Conservation (phyloP, 2,797 vertebrate species). For the Neosilurus hyrtlii region DNA sequence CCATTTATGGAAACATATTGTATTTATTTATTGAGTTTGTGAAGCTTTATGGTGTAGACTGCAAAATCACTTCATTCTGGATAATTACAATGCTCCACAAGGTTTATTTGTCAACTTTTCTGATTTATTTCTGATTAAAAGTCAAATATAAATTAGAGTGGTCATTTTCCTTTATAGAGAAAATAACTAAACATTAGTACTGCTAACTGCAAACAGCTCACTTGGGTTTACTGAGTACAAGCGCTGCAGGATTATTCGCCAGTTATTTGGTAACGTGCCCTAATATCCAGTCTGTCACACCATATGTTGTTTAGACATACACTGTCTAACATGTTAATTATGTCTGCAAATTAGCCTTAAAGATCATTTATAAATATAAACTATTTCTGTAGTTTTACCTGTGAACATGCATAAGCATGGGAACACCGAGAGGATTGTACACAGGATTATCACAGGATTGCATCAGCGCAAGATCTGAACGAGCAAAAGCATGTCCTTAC, state of each 20-base stretch:
- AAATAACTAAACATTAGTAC: neutral
- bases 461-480: no score
- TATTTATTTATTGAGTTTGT: neutral
- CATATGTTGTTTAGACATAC: conserved; percentile 14
- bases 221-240: neutral
- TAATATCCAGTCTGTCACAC: conserved; percentile 3
- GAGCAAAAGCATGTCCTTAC: no score
- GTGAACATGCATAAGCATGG: neutral
- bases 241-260: neutral
- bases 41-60: neutral
- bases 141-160: neutral
- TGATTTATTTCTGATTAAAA: neutral
- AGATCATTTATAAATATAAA: neutral
- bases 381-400: neutral
- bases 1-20: no score
- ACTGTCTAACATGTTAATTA: neutral
- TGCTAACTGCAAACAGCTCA: neutral
- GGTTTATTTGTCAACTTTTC: no score
- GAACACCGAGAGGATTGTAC: no score
- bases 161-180: neutral
- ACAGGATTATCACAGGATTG: no score
- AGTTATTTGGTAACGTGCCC: neutral
- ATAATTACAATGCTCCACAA: neutral
- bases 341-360: neutral
- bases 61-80: neutral